Percentiles rank a stretch among this genome's conserved stretches.
Evolutionary conservation across 1,140 invertebrate species (phyloP).

Genomic region (Sycophaga agraensis): DNA sequence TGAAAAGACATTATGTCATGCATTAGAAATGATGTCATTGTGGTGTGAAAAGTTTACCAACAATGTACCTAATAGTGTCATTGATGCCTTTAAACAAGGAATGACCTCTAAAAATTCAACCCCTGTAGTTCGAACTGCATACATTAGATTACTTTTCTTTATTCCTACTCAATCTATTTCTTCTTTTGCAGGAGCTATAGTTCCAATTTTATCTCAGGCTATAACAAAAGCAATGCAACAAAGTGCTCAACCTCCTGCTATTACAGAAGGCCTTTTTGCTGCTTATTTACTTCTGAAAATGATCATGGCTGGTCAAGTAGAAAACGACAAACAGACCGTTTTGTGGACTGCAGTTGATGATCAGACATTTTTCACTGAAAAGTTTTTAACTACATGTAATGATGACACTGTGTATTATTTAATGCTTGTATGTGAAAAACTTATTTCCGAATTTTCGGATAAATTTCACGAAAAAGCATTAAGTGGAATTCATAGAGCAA

Average conservation of each 20-base stretch:
- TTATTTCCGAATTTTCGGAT: conserved; percentile 65
- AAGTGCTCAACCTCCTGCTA: conserved; percentile 60
- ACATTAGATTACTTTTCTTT: conserved; percentile 55
- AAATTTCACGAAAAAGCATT: conserved; percentile 61
- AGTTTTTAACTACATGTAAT: conserved; percentile 70
- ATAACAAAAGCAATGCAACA: conserved; percentile 50
- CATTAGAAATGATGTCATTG: conserved; percentile 75
- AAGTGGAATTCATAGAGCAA: conserved; percentile 61
- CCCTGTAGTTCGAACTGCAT: conserved; percentile 74
- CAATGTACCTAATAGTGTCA: conserved; percentile 70
- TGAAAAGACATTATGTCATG: conserved; percentile 84
- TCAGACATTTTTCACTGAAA: conserved; percentile 80
- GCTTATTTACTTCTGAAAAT: conserved; percentile 73
- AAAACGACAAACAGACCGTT: conserved; percentile 60
- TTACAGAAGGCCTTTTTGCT: conserved; percentile 80
- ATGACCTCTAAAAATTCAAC: conserved; percentile 76
- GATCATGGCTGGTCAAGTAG: conserved; percentile 57
- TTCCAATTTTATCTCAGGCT: conserved; percentile 45
- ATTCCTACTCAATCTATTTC: conserved; percentile 34
- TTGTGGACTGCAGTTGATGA: conserved; percentile 76
- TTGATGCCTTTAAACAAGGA: conserved; percentile 82
- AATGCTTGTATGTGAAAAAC: conserved; percentile 65
- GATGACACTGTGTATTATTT: conserved; percentile 69
- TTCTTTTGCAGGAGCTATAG: conserved; percentile 39
- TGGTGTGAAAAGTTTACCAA: conserved; percentile 74